Base-by-base conservation (phyloP, 2,113 vertebrate species). In the Girardinichthys multiradiatus region DNA sequence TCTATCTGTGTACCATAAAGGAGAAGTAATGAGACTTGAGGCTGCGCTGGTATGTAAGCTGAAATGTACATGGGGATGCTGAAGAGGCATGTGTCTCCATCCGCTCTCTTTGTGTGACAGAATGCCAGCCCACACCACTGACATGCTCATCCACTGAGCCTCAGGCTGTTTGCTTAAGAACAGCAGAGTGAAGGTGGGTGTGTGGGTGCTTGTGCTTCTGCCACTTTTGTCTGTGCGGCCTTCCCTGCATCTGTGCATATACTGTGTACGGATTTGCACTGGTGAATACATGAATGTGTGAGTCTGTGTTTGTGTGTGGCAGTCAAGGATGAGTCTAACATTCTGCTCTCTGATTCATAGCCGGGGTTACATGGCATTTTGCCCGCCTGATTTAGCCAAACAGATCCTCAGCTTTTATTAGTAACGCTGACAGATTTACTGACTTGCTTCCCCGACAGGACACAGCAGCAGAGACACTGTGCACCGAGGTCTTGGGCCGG, bases 351-450 rank as follows among this genome's bases (percentile, higher is more conserved):
- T 90, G 84, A 90, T 88, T 91, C 74, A 86, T 75, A 63, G 81
- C 68, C 2, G 26, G 30, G 59, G 70, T 62, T 79, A 62, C 84
- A 11, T 70, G 68, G 72, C 72, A 72, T 89, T 92, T 84, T 73
- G 87, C 90, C 76, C 58, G 87, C 84, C 81, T 79, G 76, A 86
- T 90, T 90, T 87, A 88, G 81, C 76, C 79, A 76, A 87, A 79
- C 76, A 83, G 81, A 65, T 80, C 74, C 67, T 86, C 54, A 59
- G 72, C 77, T 84, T 89, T 86, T 86, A 80, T n/a, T 72, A 79
- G 85, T 71, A 75, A 80, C 58, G 63, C 84, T 80, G 81, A 86
- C 86, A 92, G 87, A 91, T 90, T 92, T 89, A 90, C 77, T 48
- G 81, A 87, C 67, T 83, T 87, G 80, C 70, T 83, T 82, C 76